Percentiles rank a stretch among this genome's conserved stretches.
These are phyloP conservation scores for Watsonalla cultraria DNA, from an alignment of 2,888 invertebrate genomes.

Conservation along the genomic window DNA sequence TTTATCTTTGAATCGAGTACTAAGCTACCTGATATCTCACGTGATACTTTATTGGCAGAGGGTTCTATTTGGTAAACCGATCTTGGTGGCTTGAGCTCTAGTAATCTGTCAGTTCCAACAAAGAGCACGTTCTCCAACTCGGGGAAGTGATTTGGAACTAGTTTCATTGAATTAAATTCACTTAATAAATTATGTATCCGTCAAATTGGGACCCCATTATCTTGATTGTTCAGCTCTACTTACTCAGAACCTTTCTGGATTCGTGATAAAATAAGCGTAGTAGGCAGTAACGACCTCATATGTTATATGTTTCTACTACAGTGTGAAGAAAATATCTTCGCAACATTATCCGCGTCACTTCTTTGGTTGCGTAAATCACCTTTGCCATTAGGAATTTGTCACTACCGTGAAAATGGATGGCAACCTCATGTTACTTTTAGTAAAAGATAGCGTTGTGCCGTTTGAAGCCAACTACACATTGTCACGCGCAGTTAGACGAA, in stretches of 20 bases:
- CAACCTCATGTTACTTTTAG: background rate
- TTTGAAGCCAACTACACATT: background rate
- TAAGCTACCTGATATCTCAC: too few relatives aligned
- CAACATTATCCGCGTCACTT: too few relatives aligned
- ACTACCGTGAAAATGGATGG: background rate
- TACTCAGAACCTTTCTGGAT: too few relatives aligned
- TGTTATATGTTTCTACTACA: too few relatives aligned
- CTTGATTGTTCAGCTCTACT: too few relatives aligned
- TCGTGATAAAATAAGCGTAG: too few relatives aligned
- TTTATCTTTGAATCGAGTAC: too few relatives aligned
- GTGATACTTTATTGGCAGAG: background rate
- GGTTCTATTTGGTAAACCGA: constrained; percentile 14
- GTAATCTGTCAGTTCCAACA: constrained; percentile 31
- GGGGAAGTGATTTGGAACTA: constrained; percentile 20
- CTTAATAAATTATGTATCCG: too few relatives aligned
- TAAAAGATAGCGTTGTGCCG: background rate
- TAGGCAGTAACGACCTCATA: too few relatives aligned
- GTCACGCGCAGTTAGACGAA: background rate
- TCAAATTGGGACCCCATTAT: too few relatives aligned
- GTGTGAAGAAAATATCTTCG: too few relatives aligned
- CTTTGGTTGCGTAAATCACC: too few relatives aligned
- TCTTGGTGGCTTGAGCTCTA: constrained; percentile 25
- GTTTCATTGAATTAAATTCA: background rate
- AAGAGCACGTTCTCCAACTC: constrained; percentile 25
- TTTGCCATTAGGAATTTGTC: background rate